Evolutionary conservation across 2,797 vertebrate species (phyloP).

Genomic region (Pseudomugil tenellus): DNA sequence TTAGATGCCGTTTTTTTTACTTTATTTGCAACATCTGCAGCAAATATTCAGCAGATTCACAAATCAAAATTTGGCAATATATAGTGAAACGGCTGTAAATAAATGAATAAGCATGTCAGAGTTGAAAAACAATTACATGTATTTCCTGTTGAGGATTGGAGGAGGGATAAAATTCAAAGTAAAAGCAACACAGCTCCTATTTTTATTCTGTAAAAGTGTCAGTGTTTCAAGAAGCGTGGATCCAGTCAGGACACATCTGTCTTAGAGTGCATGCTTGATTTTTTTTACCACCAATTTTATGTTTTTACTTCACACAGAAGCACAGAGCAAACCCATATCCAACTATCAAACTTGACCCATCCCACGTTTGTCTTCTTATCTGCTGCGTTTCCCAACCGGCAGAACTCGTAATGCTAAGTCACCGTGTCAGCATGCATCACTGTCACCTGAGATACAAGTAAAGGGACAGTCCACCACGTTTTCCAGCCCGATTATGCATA

Average conservation of each 20-base stretch:
- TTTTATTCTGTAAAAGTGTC: slow-evolving; percentile 42
- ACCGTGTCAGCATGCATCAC: slow-evolving; percentile 1
- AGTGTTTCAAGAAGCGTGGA: slow-evolving; percentile 41
- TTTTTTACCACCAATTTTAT: not conserved
- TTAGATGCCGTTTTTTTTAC: not conserved
- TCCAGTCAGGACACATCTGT: slow-evolving; percentile 35
- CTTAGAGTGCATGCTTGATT: not conserved
- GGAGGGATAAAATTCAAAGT: not conserved
- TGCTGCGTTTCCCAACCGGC: slow-evolving; percentile 36
- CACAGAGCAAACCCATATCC: slow-evolving; percentile 34
- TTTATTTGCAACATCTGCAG: slow-evolving; percentile 34
- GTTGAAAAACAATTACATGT: not conserved
- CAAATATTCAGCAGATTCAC: not conserved
- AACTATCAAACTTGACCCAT: slow-evolving; percentile 42
- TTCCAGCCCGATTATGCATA: slow-evolving; percentile 33
- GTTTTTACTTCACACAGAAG: not conserved
- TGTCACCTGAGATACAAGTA: slow-evolving; percentile 41
- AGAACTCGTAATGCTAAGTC: slow-evolving; percentile 29
- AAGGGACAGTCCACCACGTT: slow-evolving; percentile 20
- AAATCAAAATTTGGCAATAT: slow-evolving; percentile 2
- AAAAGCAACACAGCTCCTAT: slow-evolving; percentile 9
- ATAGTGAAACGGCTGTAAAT: not conserved
- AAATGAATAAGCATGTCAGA: not conserved
- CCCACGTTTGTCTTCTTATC: slow-evolving; percentile 51
- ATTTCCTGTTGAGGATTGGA: not conserved